These are phyloP conservation scores for Trachymyrmex cornetzi DNA, from an alignment of 1,140 invertebrate species.

Conservation along the genomic window DNA sequence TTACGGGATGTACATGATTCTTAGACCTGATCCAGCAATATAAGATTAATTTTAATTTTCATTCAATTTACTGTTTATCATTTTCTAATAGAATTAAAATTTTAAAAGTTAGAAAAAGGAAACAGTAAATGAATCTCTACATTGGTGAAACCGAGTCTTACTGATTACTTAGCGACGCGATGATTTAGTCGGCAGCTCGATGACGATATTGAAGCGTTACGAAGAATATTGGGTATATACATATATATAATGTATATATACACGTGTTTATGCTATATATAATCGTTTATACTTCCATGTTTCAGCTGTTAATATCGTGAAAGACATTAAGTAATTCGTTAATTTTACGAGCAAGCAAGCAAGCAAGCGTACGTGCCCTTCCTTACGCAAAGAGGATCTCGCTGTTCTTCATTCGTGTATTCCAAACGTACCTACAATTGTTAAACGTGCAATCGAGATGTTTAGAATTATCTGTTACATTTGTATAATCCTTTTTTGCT, in stretches of 20 bases:
- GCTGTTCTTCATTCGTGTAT: slow-evolving; percentile 46
- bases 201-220: slow-evolving; percentile 16
- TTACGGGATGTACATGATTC: slow-evolving; percentile 28
- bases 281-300: slow-evolving; percentile 61
- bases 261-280: slow-evolving; percentile 44
- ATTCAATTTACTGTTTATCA: too few species aligned
- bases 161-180: slow-evolving; percentile 24
- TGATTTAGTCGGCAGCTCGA: slow-evolving; percentile 7
- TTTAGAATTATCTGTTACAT: slow-evolving; percentile 55
- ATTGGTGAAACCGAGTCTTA: too few species aligned
- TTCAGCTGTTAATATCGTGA: slow-evolving; percentile 59
- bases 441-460: slow-evolving; percentile 43
- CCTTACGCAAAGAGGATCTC: slow-evolving; percentile 38
- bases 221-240: slow-evolving; percentile 40
- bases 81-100: too few species aligned
- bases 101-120: too few species aligned
- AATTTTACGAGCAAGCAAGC: slow-evolving; percentile 58
- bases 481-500: slow-evolving; percentile 30
- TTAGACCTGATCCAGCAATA: not conserved
- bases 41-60: too few species aligned
- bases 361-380: slow-evolving; percentile 49
- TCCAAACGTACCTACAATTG: slow-evolving; percentile 47
- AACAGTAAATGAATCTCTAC: too few species aligned
- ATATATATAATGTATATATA: slow-evolving; percentile 14
- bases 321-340: slow-evolving; percentile 56